phyloP scores from a whole-genome alignment of 2,888 invertebrate species.

The Morpho helenor region DNA sequence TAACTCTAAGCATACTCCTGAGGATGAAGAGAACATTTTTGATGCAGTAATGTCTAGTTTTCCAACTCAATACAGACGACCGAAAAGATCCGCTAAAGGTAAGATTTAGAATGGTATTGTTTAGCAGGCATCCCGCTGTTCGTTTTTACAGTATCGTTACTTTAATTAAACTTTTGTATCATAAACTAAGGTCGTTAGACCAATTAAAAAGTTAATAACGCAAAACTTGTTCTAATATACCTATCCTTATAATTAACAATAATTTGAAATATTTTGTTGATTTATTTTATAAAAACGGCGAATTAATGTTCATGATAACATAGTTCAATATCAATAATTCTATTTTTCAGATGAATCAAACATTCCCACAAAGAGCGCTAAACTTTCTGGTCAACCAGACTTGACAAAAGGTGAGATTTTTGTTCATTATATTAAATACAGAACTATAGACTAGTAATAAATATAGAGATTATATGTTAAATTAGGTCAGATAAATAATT shows the following conservation, averaged over 20 bases:
- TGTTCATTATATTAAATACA: not conserved
- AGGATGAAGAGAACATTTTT: constrained; percentile 51
- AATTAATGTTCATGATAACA: no score
- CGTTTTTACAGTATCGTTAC: not conserved
- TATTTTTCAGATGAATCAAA: constrained; percentile 43
- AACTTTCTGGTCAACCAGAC: constrained; percentile 29
- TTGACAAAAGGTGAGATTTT: constrained; percentile 36
- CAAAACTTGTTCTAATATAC: not conserved
- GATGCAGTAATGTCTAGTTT: constrained; percentile 47
- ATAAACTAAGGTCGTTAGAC: not conserved
- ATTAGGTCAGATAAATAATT: not conserved
- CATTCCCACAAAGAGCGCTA: constrained; percentile 39
- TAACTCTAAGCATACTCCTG: constrained; percentile 43
- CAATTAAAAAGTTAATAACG: constrained; percentile 2
- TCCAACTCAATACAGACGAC: constrained; percentile 40
- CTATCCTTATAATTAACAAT: no score
- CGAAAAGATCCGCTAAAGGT: constrained; percentile 55
- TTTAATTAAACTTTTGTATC: not conserved
- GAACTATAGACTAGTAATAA: no score
- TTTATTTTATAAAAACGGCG: no score
- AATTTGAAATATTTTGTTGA: no score
- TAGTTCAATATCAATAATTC: not conserved
- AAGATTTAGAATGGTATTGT: constrained; percentile 33
- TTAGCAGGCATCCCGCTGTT: not conserved
- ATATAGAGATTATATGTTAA: no score